Evolutionary conservation across 2,797 vertebrate species (phyloP), one percentile per base, ranked within the genome.

Genomic region (Acrossocheilus fasciatus): DNA sequence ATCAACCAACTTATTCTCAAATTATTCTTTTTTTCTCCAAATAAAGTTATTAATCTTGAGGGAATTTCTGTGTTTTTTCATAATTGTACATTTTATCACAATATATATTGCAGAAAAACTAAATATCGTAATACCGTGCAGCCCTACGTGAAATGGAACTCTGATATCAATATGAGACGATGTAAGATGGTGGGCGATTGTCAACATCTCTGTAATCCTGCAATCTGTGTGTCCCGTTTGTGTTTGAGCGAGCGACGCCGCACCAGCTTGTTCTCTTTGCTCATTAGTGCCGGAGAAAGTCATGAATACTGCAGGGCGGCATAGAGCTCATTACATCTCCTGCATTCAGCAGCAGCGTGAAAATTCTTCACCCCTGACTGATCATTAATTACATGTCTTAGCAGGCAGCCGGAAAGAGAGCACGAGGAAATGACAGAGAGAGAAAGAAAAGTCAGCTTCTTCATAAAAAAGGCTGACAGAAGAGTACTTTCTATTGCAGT

Each of bases 321-420:
- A 69, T 87, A 50, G 80, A 89, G 82, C 86, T 90, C 89, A 90
- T 90, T 88, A 70, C 78, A 74, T 88, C 91, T 91, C 90, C 90
- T 68, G 89, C 62, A 86, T 89, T 89, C 88, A 86, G 86, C 86
- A 73, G 72, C 89, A 85, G 88, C 70, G 39, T 78, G 85, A 57
- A 34, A 82, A 85, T 81, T 87, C 80, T 87, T 92, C 91, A 92
- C 92, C 90, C 89, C 73, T 89, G 86, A 62, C 74, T 85, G 89
- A 91, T 89, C 90, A 87, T 86, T 89, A 91, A 91, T 91, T 91
- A 87, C 80, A 57, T 59, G 34, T 87, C 90, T 87, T 89, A 85
- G 88, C 87, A 73, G 85, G 86, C 82, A 82, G 41, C 59, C 54
- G 41, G 52, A 90, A 62, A 39, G 69, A 6, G 47, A 54, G 73